Conservation (phyloP, 1,140 invertebrate genomes). For the Drosophila sproati region DNA sequence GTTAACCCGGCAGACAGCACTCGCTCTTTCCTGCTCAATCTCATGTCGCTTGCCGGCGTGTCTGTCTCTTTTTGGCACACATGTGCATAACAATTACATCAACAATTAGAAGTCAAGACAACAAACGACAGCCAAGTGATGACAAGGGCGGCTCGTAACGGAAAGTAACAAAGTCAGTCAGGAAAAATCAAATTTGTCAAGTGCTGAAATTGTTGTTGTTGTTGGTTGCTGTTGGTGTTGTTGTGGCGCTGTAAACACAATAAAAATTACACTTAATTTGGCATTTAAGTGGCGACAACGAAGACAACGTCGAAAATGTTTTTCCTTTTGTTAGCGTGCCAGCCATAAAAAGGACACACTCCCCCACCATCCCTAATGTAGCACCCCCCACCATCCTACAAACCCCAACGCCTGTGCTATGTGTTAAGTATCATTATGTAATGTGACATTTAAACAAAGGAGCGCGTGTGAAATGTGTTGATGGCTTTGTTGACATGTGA, state of each 20-base stretch:
- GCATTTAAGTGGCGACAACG: constrained; percentile 75
- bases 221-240: constrained; percentile 17
- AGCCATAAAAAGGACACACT: constrained; percentile 57
- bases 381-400: not conserved
- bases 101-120: constrained; percentile 64
- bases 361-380: constrained; percentile 27
- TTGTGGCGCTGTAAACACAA: constrained; percentile 67
- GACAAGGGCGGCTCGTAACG: not conserved
- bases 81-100: constrained; percentile 56
- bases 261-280: constrained; percentile 83
- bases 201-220: constrained; percentile 30
- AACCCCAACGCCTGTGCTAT: constrained; percentile 11
- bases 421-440: constrained; percentile 76
- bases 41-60: not conserved
- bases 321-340: constrained; percentile 27
- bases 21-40: not conserved
- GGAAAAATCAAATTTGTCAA: constrained; percentile 80
- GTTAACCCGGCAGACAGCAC: constrained; percentile 16
- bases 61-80: constrained; percentile 7
- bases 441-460: constrained; percentile 76
- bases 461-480: constrained; percentile 49
- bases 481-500: constrained; percentile 58
- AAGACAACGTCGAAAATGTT: constrained; percentile 48
- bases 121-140: constrained; percentile 44
- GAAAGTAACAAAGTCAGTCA: constrained; percentile 46